These are phyloP conservation scores for Notospermus geniculatus DNA, from an alignment of 1,140 invertebrate species.

Conservation along the genomic window DNA sequence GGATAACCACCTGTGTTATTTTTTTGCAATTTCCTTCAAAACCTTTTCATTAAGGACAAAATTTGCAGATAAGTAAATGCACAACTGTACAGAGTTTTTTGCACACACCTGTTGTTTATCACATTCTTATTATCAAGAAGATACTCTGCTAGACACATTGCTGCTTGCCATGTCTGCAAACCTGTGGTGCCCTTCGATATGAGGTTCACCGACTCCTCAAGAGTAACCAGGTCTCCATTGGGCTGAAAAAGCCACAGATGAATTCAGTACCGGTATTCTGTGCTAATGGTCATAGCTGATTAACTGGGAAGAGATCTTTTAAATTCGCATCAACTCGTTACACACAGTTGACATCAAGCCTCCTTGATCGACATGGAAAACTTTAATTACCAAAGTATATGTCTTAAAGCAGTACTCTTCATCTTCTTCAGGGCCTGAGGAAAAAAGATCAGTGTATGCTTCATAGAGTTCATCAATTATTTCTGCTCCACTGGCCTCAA, in stretches of 20 bases:
- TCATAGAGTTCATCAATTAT: slow-evolving; percentile 50
- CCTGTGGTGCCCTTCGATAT: slow-evolving; percentile 49
- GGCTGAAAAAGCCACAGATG: no score
- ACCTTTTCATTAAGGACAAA: no score
- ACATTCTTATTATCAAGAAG: slow-evolving; percentile 37
- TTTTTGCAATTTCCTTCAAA: no score
- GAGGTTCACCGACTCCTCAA: slow-evolving; percentile 47
- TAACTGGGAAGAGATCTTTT: no score
- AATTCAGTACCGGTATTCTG: no score
- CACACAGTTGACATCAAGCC: no score
- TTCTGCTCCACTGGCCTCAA: slow-evolving; percentile 40
- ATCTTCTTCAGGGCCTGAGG: slow-evolving; percentile 38
- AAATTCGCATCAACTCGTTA: no score
- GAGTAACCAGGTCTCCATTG: slow-evolving; percentile 30
- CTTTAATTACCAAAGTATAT: slow-evolving; percentile 36
- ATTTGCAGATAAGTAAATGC: no score
- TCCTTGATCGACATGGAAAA: no score
- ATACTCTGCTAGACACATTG: slow-evolving; percentile 46
- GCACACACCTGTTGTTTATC: slow-evolving; percentile 40
- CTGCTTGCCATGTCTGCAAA: slow-evolving; percentile 50
- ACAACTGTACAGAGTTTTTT: neutral
- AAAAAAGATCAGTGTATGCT: slow-evolving; percentile 39
- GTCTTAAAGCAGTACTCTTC: slow-evolving; percentile 48
- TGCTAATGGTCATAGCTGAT: no score
- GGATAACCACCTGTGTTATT: no score